Evolutionary conservation across 2,888 invertebrate genomes (phyloP).

Genomic region (Watsonalla binaria): DNA sequence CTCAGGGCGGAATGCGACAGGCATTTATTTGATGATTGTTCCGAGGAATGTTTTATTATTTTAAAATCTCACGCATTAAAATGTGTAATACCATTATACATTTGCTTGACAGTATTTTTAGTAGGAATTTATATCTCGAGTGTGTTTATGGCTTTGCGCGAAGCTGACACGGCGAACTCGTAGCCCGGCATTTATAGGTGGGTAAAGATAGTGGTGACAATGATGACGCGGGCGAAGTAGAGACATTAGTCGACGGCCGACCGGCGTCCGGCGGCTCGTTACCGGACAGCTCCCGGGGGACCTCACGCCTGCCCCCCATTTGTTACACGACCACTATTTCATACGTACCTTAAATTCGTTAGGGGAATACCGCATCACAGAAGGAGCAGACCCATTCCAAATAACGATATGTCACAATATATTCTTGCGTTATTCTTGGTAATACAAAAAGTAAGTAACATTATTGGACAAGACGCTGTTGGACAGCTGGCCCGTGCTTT

Average conservation of each 20-base stretch:
- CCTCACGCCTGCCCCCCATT: constrained; percentile 40
- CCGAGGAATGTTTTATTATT: neutral
- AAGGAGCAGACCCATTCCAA: constrained; percentile 8
- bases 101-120: constrained; percentile 23
- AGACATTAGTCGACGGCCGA: constrained; percentile 30
- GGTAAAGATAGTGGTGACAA: constrained; percentile 28
- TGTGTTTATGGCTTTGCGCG: constrained; percentile 23
- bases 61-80: neutral
- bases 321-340: constrained; percentile 46
- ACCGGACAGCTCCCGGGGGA: constrained; percentile 41
- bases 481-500: neutral
- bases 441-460: neutral
- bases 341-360: constrained; percentile 28
- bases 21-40: constrained; percentile 4
- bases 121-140: constrained; percentile 13
- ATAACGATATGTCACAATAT: constrained; percentile 1
- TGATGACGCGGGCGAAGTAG: constrained; percentile 52
- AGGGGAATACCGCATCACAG: constrained; percentile 13
- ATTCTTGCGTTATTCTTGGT: neutral
- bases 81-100: neutral
- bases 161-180: constrained; percentile 20
- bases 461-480: constrained; percentile 17
- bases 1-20: constrained; percentile 5
- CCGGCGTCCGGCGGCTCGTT: constrained; percentile 36
- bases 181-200: constrained; percentile 13